Evolutionary conservation across 2,797 vertebrate species (phyloP), one percentile per base, ranked within the genome.

Genomic region (Nothura maculosa): DNA sequence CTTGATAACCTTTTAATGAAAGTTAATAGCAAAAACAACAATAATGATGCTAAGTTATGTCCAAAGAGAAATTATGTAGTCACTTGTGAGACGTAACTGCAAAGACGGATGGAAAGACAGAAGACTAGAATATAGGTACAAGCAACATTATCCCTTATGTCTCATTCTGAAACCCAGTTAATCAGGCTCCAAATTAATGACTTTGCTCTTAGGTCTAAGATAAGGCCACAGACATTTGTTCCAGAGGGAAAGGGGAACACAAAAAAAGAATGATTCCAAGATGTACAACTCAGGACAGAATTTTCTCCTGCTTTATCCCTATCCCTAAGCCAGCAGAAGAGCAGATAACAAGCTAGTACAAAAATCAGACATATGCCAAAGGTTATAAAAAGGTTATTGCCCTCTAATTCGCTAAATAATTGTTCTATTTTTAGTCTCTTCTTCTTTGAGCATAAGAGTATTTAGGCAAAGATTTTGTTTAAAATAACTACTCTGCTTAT

Each of bases 1-100:
- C 89, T 81, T 92, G 82, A 85, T 68, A 78, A 92, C 92, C 87
- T 84, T 88, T 92, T 91, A 88, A 84, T 90, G 85, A 88, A 91
- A 67, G 81, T 21, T 40, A 92, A 78, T 83, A 95, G 69, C 52
- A 82, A 52, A 24, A 17, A 36, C 16, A 54, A 14, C 85, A 89
- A 67, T 89, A 94, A 91, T 85, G 81, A 94, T 95, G 50, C 8
- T 73, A 72, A 95, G 66, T 85, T 75, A 83, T 24, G 17, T 50
- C 75, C 75, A 70, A 79, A 86, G 72, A 79, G 88, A 82, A 93
- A 88, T 52, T 82, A 81, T 84, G 38, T 22, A 92, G 78, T 85
- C 88, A 62, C 24, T 55, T 73, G 47, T 63, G 72, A 80, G 27
- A 28, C 80, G 52, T 57, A 38, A 32, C 52, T 85, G 74, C 30